phyloP scores from a whole-genome alignment of 2,797 vertebrate species.

The Tiaroga cobitis region DNA sequence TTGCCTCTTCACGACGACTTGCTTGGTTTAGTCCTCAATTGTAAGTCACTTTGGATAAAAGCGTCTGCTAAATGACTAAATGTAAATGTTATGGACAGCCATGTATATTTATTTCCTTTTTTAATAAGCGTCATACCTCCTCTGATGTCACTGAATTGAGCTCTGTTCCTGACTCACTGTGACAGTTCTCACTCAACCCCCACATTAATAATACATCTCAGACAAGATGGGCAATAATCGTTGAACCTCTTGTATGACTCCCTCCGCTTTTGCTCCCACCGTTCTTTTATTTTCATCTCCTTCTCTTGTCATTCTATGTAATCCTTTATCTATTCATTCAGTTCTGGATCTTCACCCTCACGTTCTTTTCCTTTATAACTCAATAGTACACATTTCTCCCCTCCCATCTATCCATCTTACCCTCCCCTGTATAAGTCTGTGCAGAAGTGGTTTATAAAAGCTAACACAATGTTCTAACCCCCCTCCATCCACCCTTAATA shows the following conservation, averaged over 20 bases:
- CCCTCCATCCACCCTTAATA: background rate
- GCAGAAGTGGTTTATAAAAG: slow-evolving; percentile 19
- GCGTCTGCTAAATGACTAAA: too few relatives aligned
- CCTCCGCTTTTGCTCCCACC: background rate
- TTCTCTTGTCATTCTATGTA: background rate
- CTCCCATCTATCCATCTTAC: background rate
- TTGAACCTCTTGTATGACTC: background rate
- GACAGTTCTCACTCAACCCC: slow-evolving; percentile 32
- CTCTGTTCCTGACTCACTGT: slow-evolving; percentile 41
- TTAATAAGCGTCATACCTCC: background rate
- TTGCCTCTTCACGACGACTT: too few relatives aligned
- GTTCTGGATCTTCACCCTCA: background rate
- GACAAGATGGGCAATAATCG: slow-evolving; percentile 20
- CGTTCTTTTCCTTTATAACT: background rate
- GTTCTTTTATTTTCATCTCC: slow-evolving; percentile 5
- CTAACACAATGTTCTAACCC: slow-evolving; percentile 26
- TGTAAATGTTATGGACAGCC: too few relatives aligned
- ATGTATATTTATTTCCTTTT: slow-evolving; percentile 16
- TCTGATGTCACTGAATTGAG: background rate
- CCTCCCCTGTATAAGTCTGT: slow-evolving; percentile 2
- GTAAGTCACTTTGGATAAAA: too few relatives aligned
- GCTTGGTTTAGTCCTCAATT: too few relatives aligned
- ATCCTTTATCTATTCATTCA: background rate
- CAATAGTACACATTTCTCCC: background rate
- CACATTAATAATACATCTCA: slow-evolving; percentile 41